phyloP scores from a whole-genome alignment of 92 coral and sea anemone species.

The Porites rus region DNA sequence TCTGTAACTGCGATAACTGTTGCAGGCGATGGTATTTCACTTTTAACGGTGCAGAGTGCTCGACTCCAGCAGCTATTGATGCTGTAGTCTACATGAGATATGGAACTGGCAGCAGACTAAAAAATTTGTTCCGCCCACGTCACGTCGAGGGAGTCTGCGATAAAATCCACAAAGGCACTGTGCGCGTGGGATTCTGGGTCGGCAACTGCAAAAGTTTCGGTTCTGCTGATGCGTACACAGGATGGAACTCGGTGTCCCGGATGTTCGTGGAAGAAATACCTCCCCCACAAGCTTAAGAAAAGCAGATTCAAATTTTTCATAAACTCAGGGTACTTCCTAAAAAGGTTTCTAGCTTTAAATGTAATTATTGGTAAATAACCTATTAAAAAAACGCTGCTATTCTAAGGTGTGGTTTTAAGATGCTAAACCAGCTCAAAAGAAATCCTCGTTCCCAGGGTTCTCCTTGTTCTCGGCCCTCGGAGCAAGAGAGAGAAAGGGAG shows the following conservation, averaged over 20 bases:
- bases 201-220: neutral
- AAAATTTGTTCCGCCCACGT: neutral
- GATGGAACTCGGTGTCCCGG: constrained; percentile 6
- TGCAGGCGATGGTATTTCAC: constrained; percentile 18
- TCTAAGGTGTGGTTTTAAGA: no score
- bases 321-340: no score
- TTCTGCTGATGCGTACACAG: neutral
- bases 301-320: neutral
- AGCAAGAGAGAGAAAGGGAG: no score
- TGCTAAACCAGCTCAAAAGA: no score
- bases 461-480: no score
- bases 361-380: no score
- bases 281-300: neutral
- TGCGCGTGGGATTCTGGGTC: neutral
- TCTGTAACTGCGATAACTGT: neutral
- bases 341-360: no score
- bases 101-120: neutral
- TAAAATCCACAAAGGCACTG: neutral
- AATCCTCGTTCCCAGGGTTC: no score
- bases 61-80: neutral
- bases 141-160: neutral
- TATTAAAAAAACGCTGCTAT: no score
- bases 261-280: neutral
- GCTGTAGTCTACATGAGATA: neutral
- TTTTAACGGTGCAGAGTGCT: neutral